Evolutionary conservation across 53 echinoderm and acorn worm genomes (phyloP).

Genomic region (Zoroaster sp.): DNA sequence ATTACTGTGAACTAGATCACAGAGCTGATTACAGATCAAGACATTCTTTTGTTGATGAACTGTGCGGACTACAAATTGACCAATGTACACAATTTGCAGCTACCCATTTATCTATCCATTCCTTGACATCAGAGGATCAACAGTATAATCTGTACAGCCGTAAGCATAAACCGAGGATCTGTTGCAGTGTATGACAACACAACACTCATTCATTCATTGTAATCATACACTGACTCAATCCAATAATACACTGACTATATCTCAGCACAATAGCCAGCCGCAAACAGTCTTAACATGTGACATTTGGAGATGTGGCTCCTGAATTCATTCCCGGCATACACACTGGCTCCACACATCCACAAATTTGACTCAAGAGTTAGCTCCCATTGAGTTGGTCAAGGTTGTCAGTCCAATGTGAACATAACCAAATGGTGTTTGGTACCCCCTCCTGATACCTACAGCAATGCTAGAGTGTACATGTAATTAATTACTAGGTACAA

Average conservation of each 20-base stretch:
- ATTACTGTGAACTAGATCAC: no score
- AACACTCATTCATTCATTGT: neutral
- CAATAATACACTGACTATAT: neutral
- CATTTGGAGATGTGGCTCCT: neutral
- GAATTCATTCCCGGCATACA: neutral
- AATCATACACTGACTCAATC: neutral
- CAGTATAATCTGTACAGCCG: no score
- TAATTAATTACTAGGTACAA: neutral
- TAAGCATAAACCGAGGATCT: no score
- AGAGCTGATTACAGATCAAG: no score
- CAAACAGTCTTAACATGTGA: neutral
- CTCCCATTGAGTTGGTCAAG: slow-evolving; percentile 24
- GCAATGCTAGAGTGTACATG: neutral
- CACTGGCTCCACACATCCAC: neutral
- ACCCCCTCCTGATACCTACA: neutral
- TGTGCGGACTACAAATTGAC: no score
- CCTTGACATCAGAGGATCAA: no score
- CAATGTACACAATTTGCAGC: no score
- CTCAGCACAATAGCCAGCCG: neutral
- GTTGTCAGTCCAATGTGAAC: neutral
- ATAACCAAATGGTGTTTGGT: neutral
- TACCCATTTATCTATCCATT: no score
- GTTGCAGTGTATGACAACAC: neutral
- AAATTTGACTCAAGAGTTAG: neutral
- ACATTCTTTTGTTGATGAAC: no score